Percentiles rank a stretch among this genome's conserved stretches.
These are phyloP conservation scores for Trogon surrucura DNA, from an alignment of 2,113 vertebrate genomes.

Conservation along the genomic window DNA sequence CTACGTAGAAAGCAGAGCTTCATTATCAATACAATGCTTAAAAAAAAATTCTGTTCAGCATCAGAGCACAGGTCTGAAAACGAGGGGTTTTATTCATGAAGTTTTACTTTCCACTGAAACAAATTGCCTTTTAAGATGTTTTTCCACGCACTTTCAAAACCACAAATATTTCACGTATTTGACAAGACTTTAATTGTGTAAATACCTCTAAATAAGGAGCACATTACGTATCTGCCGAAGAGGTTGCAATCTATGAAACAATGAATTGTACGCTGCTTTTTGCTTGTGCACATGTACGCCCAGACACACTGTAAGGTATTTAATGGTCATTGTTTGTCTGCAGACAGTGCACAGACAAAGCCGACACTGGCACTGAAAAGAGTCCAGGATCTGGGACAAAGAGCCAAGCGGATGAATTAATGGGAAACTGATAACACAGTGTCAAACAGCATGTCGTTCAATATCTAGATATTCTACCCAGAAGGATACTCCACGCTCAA, in stretches of 20 bases:
- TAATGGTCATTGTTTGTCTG: background rate
- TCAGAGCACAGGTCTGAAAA: background rate
- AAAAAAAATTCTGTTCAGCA: background rate
- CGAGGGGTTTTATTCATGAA: background rate
- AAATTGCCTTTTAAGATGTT: background rate
- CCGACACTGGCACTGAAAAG: background rate
- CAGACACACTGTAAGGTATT: background rate
- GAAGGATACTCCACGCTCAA: background rate
- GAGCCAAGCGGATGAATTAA: background rate
- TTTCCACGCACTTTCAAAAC: background rate
- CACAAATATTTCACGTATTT: background rate
- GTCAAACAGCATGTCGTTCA: background rate
- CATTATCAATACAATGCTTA: background rate
- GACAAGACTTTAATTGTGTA: background rate
- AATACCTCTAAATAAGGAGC: background rate
- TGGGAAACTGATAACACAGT: background rate
- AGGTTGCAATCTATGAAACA: background rate
- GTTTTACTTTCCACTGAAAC: background rate
- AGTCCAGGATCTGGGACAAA: constrained; percentile 21
- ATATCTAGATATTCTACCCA: background rate
- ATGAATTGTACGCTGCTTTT: background rate
- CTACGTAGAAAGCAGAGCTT: background rate
- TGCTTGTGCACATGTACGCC: background rate
- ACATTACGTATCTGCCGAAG: background rate
- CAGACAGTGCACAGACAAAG: constrained; percentile 2